phyloP scores from a whole-genome alignment of 2,888 invertebrate species.

The Allophyes oxyacanthae region DNA sequence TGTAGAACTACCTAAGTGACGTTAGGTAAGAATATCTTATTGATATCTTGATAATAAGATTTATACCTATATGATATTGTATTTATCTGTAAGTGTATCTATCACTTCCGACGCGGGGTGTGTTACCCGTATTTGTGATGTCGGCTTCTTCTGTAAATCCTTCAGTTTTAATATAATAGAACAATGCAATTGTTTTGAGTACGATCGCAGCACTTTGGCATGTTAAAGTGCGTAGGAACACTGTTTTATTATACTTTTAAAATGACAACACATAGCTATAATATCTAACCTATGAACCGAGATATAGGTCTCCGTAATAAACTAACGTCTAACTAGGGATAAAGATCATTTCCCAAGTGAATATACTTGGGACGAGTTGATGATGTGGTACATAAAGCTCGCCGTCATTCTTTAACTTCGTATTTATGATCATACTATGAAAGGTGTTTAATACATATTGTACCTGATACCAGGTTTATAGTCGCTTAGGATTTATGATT shows the following conservation, averaged over 20 bases:
- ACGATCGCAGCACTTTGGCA: slow-evolving; percentile 15
- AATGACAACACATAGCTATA: slow-evolving; percentile 23
- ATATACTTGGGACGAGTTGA: slow-evolving; percentile 15
- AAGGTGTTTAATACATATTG: slow-evolving; percentile 17
- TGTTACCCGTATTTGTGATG: slow-evolving; percentile 20
- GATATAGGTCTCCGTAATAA: slow-evolving; percentile 43
- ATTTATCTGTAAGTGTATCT: slow-evolving; percentile 34
- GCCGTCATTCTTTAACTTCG: slow-evolving; percentile 5
- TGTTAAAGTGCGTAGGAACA: slow-evolving; percentile 32
- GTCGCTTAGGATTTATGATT: neutral
- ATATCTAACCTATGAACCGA: slow-evolving; percentile 42
- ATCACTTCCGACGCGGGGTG: slow-evolving; percentile 11
- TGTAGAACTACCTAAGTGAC: slow-evolving; percentile 22
- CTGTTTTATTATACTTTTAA: slow-evolving; percentile 33
- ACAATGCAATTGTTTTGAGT: slow-evolving; percentile 50
- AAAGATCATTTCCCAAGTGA: slow-evolving; percentile 45
- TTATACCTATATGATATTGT: too few species aligned
- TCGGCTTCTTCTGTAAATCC: slow-evolving; percentile 27
- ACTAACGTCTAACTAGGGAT: slow-evolving; percentile 33
- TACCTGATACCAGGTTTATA: neutral
- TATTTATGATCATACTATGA: too few species aligned
- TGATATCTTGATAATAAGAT: slow-evolving; percentile 45
- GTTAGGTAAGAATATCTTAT: slow-evolving; percentile 37
- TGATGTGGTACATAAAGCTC: slow-evolving; percentile 5
- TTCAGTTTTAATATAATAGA: slow-evolving; percentile 33